Percentiles rank a stretch among this genome's conserved stretches.
phyloP scores from a whole-genome alignment of 2,888 invertebrate genomes.

The Globia sparganii region DNA sequence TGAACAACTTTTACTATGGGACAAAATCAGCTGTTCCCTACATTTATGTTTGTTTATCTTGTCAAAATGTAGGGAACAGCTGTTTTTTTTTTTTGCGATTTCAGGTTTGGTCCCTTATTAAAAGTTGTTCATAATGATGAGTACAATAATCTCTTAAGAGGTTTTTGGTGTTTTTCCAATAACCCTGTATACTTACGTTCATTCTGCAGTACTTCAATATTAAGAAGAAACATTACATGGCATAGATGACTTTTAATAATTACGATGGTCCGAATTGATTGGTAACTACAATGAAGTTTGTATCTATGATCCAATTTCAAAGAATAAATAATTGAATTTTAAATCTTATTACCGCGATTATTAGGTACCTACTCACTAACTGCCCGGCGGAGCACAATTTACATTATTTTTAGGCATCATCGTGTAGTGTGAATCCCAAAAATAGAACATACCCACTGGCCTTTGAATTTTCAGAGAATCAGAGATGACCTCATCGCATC shows the following conservation, averaged over 20 bases:
- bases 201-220: neutral
- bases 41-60: too few species aligned
- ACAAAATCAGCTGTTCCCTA: too few species aligned
- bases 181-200: neutral
- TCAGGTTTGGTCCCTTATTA: too few species aligned
- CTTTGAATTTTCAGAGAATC: neutral
- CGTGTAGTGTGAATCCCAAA: conserved; percentile 10
- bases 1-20: too few species aligned
- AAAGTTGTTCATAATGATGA: too few species aligned
- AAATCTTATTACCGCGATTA: neutral
- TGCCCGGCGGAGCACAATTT: neutral
- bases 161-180: too few species aligned
- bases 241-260: neutral
- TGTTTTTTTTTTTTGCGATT: too few species aligned
- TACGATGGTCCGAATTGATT: neutral
- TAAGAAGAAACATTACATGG: too few species aligned
- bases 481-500: conserved; percentile 31
- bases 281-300: neutral
- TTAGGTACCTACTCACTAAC: neutral
- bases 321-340: neutral
- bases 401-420: conserved; percentile 1
- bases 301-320: neutral
- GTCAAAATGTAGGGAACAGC: too few species aligned
- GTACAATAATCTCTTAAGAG: too few species aligned
- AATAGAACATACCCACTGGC: conserved; percentile 18